These are phyloP conservation scores for Drosophila setifemur DNA, from an alignment of 1,140 invertebrate genomes.

Conservation along the genomic window DNA sequence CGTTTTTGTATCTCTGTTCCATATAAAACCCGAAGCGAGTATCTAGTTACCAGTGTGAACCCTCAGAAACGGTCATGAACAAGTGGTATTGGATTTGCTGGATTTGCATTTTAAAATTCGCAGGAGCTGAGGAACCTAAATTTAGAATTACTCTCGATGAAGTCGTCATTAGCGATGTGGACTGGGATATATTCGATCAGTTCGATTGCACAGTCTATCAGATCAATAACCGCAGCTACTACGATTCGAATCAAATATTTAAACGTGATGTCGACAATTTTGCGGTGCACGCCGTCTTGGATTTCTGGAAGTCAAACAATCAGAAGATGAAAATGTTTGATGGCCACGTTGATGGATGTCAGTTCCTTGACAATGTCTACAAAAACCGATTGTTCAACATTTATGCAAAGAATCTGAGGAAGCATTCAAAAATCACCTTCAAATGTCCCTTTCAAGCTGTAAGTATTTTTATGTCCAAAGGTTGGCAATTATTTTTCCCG, in stretches of 20 bases:
- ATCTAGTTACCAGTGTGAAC: no score
- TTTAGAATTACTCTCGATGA: conserved; percentile 45
- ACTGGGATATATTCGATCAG: conserved; percentile 25
- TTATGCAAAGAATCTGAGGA: conserved; percentile 15
- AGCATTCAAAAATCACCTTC: conserved; percentile 10
- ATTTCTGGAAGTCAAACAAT: conserved; percentile 30
- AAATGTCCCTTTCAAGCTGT: conserved; percentile 49
- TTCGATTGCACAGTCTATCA: conserved; percentile 18
- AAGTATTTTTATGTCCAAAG: neutral
- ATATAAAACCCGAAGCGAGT: no score
- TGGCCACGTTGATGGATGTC: conserved; percentile 22
- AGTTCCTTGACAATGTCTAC: conserved; percentile 19
- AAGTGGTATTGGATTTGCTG: neutral
- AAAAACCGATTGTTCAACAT: conserved; percentile 31
- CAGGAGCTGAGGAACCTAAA: conserved; percentile 9
- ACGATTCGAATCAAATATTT: conserved; percentile 17
- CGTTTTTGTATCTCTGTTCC: no score
- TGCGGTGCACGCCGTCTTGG: conserved; percentile 6
- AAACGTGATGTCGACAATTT: conserved; percentile 10
- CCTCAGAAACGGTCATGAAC: conserved; percentile 12
- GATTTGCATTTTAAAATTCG: neutral
- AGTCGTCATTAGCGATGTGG: conserved; percentile 10
- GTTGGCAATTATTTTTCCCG: neutral
- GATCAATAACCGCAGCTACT: conserved; percentile 40
- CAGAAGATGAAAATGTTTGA: conserved; percentile 28